These are phyloP conservation scores for Amblyopsis rosae DNA, from an alignment of 2,113 vertebrate genomes.

Conservation along the genomic window DNA sequence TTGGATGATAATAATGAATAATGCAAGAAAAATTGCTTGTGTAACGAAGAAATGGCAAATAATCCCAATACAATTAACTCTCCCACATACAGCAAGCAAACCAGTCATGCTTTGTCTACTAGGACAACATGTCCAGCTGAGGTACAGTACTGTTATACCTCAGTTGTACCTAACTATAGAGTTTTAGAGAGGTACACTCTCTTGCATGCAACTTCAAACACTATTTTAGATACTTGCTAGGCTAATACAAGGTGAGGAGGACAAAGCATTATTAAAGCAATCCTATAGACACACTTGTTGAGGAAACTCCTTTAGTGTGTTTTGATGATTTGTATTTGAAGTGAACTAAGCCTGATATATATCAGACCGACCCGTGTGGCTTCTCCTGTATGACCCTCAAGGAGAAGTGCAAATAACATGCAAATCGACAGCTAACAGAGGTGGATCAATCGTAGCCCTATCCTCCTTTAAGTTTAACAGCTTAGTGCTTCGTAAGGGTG, in stretches of 20 bases:
- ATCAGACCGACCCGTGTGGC: background rate
- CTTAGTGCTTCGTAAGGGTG: constrained; percentile 40
- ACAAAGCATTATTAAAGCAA: no score
- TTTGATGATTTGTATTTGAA: background rate
- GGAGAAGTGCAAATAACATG: constrained; percentile 10
- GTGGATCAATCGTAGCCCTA: background rate
- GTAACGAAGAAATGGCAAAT: constrained; percentile 73
- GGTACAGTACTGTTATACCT: constrained; percentile 19
- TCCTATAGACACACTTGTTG: background rate
- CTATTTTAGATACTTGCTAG: no score
- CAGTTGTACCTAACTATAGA: constrained; percentile 9
- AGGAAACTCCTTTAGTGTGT: background rate
- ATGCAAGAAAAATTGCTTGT: constrained; percentile 63
- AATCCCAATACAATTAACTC: constrained; percentile 68
- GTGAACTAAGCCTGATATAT: background rate
- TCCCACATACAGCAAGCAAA: constrained; percentile 60
- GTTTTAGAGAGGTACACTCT: constrained; percentile 11
- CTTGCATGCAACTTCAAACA: background rate
- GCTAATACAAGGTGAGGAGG: no score
- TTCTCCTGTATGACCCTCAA: background rate
- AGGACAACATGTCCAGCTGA: constrained; percentile 54
- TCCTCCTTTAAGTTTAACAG: constrained; percentile 8
- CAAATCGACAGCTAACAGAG: constrained; percentile 1
- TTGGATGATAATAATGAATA: constrained; percentile 60
- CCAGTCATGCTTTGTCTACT: constrained; percentile 48